Evolutionary conservation across 2,797 vertebrate genomes (phyloP).

Genomic region (Scleropages formosus): DNA sequence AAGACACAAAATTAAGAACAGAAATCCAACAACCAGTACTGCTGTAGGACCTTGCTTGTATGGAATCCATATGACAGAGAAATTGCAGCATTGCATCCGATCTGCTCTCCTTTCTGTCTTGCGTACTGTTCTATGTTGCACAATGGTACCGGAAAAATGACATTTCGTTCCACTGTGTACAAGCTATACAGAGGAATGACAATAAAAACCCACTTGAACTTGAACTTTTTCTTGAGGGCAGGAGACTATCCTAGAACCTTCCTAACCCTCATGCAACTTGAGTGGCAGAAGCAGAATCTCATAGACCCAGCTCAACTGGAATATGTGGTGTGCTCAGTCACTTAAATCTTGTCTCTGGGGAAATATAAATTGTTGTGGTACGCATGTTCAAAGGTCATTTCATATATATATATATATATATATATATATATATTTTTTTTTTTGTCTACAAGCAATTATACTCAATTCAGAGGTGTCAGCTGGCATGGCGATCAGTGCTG

Average conservation of each 20-base stretch:
- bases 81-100: neutral
- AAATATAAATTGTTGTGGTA: conserved; percentile 33
- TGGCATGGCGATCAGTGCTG: no score
- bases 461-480: no score
- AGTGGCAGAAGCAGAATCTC: conserved; percentile 29
- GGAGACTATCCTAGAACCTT: no score
- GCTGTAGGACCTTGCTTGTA: neutral
- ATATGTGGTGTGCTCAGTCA: conserved; percentile 15
- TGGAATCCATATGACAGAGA: neutral
- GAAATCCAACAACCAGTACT: neutral
- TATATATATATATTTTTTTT: no score
- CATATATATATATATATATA: no score
- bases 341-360: conserved; percentile 35
- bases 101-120: no score
- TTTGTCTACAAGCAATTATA: conserved; percentile 9
- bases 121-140: no score
- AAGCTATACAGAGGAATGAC: no score
- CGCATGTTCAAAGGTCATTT: conserved; percentile 27
- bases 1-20: neutral
- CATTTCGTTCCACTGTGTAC: no score
- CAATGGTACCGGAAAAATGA: no score
- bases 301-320: conserved; percentile 11
- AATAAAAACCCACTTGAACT: no score
- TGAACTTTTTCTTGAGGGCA: no score
- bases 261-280: neutral